phyloP scores from a whole-genome alignment of 2,797 vertebrate genomes.

The Loriculus beryllinus region DNA sequence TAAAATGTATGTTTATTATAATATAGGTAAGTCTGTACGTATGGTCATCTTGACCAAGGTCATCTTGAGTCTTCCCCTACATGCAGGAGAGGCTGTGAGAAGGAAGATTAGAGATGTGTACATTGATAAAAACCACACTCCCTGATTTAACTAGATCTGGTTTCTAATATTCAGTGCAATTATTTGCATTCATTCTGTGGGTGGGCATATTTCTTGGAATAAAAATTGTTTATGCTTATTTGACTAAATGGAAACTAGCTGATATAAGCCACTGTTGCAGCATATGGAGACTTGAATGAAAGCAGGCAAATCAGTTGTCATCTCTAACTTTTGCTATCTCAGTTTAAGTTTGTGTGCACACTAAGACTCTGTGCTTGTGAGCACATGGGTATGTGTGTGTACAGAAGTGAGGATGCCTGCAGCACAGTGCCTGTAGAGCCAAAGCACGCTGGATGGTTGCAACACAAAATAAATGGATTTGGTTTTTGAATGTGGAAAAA shows the following conservation, averaged over 20 bases:
- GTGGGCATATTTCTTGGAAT: not conserved
- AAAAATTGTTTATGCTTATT: conserved; percentile 14
- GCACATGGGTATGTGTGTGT: not conserved
- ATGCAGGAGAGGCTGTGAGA: not conserved
- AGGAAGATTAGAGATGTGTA: not conserved
- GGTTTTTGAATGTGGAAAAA: not conserved
- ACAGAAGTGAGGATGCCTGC: not conserved
- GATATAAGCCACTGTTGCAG: not conserved
- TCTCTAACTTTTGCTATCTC: not conserved
- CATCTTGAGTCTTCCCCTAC: not conserved
- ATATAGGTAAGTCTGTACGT: not conserved
- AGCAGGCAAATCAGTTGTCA: conserved; percentile 20
- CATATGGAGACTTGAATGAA: not conserved
- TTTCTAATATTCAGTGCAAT: not conserved
- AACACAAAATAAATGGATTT: not conserved
- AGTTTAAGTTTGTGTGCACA: not conserved
- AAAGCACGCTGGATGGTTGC: not conserved
- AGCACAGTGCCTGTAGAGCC: not conserved
- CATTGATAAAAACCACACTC: not conserved
- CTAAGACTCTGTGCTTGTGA: not conserved
- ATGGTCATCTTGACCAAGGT: not conserved
- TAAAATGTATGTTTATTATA: not conserved
- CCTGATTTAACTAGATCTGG: not conserved
- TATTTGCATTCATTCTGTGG: conserved; percentile 20
- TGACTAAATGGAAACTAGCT: conserved; percentile 11